Evolutionary conservation across 2,113 vertebrate species (phyloP).

Genomic region (Pedionomus torquatus): DNA sequence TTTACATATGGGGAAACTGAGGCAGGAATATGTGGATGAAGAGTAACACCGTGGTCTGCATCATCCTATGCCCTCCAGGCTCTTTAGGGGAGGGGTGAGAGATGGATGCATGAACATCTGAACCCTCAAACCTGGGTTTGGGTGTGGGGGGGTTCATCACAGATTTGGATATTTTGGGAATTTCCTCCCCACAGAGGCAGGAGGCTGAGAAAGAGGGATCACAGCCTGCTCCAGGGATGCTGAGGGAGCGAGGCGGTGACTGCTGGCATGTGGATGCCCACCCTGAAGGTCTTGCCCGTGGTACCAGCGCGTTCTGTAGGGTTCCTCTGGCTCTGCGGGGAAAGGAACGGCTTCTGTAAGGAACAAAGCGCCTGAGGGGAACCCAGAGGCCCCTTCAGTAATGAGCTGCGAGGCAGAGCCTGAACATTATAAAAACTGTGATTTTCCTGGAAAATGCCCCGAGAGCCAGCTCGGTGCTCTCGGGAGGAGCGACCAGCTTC

Average conservation of each 20-base stretch:
- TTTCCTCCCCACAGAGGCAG: neutral
- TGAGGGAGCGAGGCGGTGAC: neutral
- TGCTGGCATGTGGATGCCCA: rapidly evolving
- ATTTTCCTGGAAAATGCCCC: neutral
- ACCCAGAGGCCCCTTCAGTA: neutral
- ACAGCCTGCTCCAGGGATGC: neutral
- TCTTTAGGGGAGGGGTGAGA: neutral
- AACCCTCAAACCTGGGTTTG: neutral
- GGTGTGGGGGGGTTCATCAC: too few species aligned
- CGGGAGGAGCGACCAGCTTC: rapidly evolving
- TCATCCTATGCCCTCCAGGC: neutral
- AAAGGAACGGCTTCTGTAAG: neutral
- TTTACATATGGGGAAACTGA: neutral
- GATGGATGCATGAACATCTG: neutral
- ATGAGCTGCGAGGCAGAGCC: neutral
- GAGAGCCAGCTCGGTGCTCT: rapidly evolving
- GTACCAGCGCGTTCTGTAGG: neutral
- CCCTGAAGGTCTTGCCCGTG: neutral
- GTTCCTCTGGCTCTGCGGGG: neutral
- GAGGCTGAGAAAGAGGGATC: neutral
- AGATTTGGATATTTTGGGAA: neutral
- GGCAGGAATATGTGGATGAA: rapidly evolving
- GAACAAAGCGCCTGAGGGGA: neutral
- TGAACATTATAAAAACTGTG: neutral
- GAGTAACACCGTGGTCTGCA: neutral